Evolutionary conservation across 2,113 vertebrate species (phyloP).

Genomic region (Podilymbus podiceps): DNA sequence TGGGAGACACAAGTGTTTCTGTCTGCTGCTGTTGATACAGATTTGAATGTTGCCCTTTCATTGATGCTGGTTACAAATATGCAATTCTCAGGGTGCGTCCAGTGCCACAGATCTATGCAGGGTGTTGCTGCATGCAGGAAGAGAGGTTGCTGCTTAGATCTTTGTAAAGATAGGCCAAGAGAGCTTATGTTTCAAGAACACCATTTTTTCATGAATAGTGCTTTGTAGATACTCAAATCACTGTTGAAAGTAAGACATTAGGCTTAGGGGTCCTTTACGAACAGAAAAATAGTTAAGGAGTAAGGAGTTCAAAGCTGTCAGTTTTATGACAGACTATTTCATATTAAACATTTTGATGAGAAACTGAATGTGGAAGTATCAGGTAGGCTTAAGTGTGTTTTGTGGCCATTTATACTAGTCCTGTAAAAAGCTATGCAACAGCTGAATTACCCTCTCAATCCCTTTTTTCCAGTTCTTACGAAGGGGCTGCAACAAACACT

Average conservation of each 20-base stretch:
- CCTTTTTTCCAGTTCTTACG: neutral
- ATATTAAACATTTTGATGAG: neutral
- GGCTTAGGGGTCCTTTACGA: neutral
- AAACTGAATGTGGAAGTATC: neutral
- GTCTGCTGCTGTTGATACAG: neutral
- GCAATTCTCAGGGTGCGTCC: neutral
- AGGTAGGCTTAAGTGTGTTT: neutral
- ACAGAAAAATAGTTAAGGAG: neutral
- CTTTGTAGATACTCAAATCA: neutral
- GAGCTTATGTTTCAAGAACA: neutral
- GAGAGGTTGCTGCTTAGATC: neutral
- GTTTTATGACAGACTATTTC: neutral
- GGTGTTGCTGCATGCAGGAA: neutral
- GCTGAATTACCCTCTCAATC: neutral
- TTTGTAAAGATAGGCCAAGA: neutral
- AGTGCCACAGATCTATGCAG: neutral
- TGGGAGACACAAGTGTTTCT: neutral
- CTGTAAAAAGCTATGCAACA: neutral
- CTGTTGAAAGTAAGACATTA: neutral
- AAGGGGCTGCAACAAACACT: neutral
- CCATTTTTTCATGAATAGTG: fast-evolving
- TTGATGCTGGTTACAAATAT: neutral
- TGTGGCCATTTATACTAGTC: neutral
- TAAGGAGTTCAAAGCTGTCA: neutral
- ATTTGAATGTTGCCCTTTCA: neutral